A percentile compares a stretch with the other conserved stretches of the same genome.
phyloP scores from a whole-genome alignment of 2,797 vertebrate species.

The Bovichtus diacanthus region DNA sequence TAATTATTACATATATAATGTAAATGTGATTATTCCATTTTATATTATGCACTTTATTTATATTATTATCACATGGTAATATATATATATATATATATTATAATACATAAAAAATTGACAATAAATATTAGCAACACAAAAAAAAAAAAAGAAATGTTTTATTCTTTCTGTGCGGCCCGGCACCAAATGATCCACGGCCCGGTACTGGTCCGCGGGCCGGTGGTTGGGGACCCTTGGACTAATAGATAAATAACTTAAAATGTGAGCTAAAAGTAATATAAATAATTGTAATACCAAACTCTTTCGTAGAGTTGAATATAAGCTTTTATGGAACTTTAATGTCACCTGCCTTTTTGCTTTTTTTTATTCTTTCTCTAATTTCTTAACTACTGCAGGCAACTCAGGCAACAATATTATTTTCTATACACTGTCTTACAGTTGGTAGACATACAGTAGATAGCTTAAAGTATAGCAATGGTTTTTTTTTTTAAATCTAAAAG shows the following conservation, averaged over 20 bases:
- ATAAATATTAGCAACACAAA: too few relatives aligned
- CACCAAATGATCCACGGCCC: too few relatives aligned
- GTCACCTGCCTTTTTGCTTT: not conserved
- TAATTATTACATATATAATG: too few relatives aligned
- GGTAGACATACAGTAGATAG: not conserved
- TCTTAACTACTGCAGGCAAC: not conserved
- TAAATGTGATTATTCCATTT: too few relatives aligned
- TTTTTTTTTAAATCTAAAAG: slow-evolving; percentile 59
- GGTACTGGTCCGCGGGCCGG: too few relatives aligned
- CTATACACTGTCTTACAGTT: not conserved
- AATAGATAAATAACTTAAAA: not conserved
- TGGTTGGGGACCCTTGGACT: too few relatives aligned
- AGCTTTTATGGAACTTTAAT: not conserved
- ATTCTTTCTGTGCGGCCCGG: too few relatives aligned
- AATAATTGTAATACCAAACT: not conserved
- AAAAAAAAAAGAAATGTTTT: too few relatives aligned
- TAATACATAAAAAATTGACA: too few relatives aligned
- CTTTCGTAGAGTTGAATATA: not conserved
- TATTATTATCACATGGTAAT: too few relatives aligned
- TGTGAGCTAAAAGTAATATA: not conserved
- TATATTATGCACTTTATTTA: too few relatives aligned
- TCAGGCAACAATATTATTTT: not conserved
- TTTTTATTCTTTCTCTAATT: not conserved
- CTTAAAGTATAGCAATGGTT: slow-evolving; percentile 1
- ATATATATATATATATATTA: too few relatives aligned